A percentile compares a stretch with the other conserved stretches of the same genome.
Evolutionary conservation across 2,113 vertebrate genomes (phyloP).

Genomic region (Heloderma charlesbogerti): DNA sequence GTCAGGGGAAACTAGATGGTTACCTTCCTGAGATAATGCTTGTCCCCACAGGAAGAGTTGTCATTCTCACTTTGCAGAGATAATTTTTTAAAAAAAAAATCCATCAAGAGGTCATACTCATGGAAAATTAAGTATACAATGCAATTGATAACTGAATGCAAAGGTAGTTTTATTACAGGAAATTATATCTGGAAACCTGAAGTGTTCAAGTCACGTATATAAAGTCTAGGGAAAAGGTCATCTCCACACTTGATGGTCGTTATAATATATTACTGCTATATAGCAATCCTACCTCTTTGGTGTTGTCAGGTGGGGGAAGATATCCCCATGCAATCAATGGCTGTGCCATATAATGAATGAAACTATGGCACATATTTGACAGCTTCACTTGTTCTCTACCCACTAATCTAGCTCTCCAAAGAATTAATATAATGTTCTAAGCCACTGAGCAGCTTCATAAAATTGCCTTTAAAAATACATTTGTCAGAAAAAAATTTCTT

Average conservation of each 20-base stretch:
- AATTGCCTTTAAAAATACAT: slow-evolving; percentile 29
- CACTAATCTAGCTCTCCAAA: background rate
- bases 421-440: slow-evolving; percentile 28
- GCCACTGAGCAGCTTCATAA: slow-evolving; percentile 2
- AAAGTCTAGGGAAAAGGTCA: background rate
- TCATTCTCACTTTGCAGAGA: background rate
- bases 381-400: slow-evolving; percentile 1
- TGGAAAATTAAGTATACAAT: background rate
- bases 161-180: background rate
- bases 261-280: background rate
- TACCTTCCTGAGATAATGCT: background rate
- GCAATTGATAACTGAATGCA: background rate
- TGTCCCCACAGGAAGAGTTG: background rate
- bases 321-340: background rate
- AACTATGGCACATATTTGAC: background rate
- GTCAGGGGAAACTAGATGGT: background rate
- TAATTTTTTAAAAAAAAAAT: background rate
- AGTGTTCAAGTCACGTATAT: background rate
- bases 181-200: background rate
- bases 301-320: background rate
- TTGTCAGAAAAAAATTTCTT: background rate
- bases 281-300: background rate
- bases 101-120: background rate
- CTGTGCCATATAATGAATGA: background rate
- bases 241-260: background rate